Conservation (phyloP, 2,797 vertebrate genomes). For the Avahi laniger region DNA sequence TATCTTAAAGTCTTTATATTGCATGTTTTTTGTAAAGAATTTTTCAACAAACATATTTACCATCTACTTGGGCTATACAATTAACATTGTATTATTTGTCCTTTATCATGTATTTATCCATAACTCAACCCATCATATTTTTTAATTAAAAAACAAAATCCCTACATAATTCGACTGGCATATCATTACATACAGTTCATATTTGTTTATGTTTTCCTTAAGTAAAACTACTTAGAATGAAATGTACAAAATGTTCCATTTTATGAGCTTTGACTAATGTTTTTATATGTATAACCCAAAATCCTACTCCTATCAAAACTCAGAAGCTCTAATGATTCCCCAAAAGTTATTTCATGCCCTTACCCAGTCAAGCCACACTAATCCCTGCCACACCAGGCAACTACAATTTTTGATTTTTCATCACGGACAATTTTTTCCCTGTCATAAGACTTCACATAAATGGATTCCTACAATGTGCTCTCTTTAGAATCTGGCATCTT, state of each 20-base stretch:
- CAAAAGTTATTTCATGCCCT: not conserved
- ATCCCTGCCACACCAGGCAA: rapidly evolving
- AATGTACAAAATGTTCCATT: not conserved
- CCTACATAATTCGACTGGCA: not conserved
- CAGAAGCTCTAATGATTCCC: not conserved
- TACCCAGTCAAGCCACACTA: not conserved
- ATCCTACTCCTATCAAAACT: not conserved
- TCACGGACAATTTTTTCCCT: not conserved
- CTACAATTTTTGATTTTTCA: not conserved
- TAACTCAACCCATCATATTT: not conserved
- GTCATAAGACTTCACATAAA: not conserved
- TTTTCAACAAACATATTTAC: not conserved
- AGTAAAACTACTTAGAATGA: not conserved
- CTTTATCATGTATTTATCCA: not conserved
- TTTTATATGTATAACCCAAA: not conserved
- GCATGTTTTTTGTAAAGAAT: not conserved
- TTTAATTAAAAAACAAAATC: not conserved
- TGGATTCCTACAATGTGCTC: not conserved
- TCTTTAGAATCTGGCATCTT: not conserved
- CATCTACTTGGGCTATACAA: not conserved
- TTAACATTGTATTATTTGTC: not conserved
- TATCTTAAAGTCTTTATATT: not conserved
- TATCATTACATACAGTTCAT: not conserved
- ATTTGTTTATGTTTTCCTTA: not conserved
- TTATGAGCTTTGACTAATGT: not conserved